Percentiles rank a stretch among this genome's conserved stretches.
Evolutionary conservation across 2,888 invertebrate genomes (phyloP).

Genomic region (Cremastinae sp.): DNA sequence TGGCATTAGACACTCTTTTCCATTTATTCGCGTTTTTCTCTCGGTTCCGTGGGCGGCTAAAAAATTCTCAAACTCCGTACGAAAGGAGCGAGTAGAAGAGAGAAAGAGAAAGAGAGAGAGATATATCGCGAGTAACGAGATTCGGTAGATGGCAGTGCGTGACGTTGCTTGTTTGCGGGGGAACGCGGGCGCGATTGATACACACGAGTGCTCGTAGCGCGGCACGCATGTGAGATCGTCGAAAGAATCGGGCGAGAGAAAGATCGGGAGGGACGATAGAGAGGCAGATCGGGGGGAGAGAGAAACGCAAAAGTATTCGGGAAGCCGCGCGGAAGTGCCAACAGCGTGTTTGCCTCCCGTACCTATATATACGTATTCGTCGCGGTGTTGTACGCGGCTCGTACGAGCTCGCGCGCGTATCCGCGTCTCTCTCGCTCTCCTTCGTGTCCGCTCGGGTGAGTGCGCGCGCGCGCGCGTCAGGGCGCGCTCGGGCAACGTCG

Average conservation of each 20-base stretch:
- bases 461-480: slow-evolving; percentile 25
- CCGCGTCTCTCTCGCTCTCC: not conserved
- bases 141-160: slow-evolving; percentile 39
- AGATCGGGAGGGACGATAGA: not conserved
- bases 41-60: not conserved
- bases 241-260: slow-evolving; percentile 18
- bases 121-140: slow-evolving; percentile 27
- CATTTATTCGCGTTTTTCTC: not conserved
- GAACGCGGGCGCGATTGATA: slow-evolving; percentile 24
- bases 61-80: slow-evolving; percentile 1
- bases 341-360: slow-evolving; percentile 13
- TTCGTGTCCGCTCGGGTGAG: slow-evolving; percentile 2
- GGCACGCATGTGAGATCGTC: slow-evolving; percentile 5
- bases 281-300: slow-evolving; percentile 2
- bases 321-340: slow-evolving; percentile 50
- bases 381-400: not conserved
- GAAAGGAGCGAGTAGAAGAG: no score
- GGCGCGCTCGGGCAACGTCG: slow-evolving; percentile 31
- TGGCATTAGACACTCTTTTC: not conserved
- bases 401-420: slow-evolving; percentile 11
- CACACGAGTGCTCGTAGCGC: slow-evolving; percentile 12
- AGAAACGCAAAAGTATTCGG: slow-evolving; percentile 34
- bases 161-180: slow-evolving; percentile 23
- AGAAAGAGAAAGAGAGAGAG: slow-evolving; percentile 2
- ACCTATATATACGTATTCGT: not conserved